Conservation (phyloP, 2,888 invertebrate species). For the Dexiosoma caninum region DNA sequence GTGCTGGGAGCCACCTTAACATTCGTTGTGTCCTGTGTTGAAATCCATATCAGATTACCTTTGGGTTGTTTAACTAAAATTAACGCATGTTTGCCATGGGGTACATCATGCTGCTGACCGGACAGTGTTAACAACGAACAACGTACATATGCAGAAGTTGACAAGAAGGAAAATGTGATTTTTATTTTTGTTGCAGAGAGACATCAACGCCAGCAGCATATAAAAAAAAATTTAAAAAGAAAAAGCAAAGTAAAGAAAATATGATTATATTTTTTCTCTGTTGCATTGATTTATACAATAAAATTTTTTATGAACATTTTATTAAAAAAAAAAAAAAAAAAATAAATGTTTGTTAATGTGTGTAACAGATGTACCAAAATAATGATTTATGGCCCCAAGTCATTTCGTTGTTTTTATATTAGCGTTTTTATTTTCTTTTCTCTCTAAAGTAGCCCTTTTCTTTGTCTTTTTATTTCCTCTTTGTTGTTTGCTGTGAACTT, state of each 20-base stretch:
- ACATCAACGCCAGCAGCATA: not conserved
- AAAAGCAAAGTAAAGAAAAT: slow-evolving; percentile 41
- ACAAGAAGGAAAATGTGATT: not conserved
- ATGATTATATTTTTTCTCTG: slow-evolving; percentile 21
- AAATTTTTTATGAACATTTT: too few species aligned
- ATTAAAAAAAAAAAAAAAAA: not conserved
- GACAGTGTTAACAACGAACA: not conserved
- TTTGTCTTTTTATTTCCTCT: not conserved
- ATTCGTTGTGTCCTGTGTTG: slow-evolving; percentile 85
- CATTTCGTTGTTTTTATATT: not conserved
- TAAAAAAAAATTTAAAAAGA: slow-evolving; percentile 21
- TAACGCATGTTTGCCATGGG: slow-evolving; percentile 91
- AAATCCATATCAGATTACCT: slow-evolving; percentile 90
- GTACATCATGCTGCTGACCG: slow-evolving; percentile 84
- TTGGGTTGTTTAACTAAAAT: slow-evolving; percentile 91
- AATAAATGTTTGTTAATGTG: not conserved
- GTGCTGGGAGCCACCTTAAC: slow-evolving; percentile 80
- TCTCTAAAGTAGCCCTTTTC: not conserved
- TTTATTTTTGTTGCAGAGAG: not conserved
- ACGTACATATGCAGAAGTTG: not conserved
- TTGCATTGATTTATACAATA: not conserved
- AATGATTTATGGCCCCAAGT: slow-evolving; percentile 24
- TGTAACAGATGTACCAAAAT: slow-evolving; percentile 11
- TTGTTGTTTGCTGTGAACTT: not conserved
- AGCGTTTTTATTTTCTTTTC: not conserved